These are phyloP conservation scores for Dynastes hyllus DNA, from an alignment of 2,888 invertebrate genomes.

Conservation along the genomic window DNA sequence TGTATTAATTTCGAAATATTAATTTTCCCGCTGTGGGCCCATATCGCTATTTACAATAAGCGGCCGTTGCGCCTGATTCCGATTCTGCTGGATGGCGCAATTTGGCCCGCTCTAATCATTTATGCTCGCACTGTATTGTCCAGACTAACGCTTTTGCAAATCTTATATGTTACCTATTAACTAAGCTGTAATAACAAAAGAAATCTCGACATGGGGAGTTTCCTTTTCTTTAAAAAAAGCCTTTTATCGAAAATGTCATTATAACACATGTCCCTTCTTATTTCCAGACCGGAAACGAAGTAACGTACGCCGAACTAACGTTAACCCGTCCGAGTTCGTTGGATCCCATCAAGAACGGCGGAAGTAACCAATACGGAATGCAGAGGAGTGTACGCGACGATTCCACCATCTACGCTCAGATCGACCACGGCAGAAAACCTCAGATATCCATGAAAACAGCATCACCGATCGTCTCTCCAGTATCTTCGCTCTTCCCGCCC, in stretches of 20 bases:
- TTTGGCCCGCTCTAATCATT: too few relatives aligned
- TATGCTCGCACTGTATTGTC: too few relatives aligned
- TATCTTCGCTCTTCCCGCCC: slow-evolving; percentile 67
- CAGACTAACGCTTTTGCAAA: too few relatives aligned
- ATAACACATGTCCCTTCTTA: neutral
- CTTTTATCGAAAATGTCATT: neutral
- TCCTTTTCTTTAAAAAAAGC: too few relatives aligned
- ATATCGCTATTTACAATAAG: too few relatives aligned
- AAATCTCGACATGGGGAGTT: too few relatives aligned
- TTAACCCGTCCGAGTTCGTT: slow-evolving; percentile 74
- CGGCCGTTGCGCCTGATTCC: too few relatives aligned
- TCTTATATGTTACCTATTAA: too few relatives aligned
- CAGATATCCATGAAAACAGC: slow-evolving; percentile 64
- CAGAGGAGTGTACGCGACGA: slow-evolving; percentile 73
- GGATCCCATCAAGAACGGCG: slow-evolving; percentile 69
- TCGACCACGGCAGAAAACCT: slow-evolving; percentile 78
- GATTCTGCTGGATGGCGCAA: too few relatives aligned
- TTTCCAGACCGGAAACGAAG: slow-evolving; percentile 71
- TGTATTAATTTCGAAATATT: too few relatives aligned
- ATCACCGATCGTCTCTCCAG: slow-evolving; percentile 72
- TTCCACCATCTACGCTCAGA: slow-evolving; percentile 83
- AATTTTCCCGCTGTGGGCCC: too few relatives aligned
- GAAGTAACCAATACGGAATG: slow-evolving; percentile 67
- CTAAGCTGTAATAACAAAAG: too few relatives aligned
- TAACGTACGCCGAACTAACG: slow-evolving; percentile 78